Conservation (phyloP, 2,888 invertebrate species). For the Stenchaetothrips biformis region DNA sequence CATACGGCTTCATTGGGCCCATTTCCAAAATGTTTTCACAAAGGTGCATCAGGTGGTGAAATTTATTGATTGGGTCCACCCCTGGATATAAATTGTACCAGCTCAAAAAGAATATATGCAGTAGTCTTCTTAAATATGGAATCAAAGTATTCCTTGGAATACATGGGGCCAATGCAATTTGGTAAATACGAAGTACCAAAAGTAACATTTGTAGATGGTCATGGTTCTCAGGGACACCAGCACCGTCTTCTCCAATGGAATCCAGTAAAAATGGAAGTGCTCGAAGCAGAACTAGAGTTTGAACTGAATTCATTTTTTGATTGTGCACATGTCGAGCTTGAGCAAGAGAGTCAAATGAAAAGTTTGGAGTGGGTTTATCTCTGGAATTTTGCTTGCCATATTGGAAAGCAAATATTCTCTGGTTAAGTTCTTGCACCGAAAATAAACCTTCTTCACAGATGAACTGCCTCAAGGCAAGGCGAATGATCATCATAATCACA, state of each 20-base stretch:
- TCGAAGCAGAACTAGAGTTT: not conserved
- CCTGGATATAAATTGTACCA: not conserved
- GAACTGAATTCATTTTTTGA: not conserved
- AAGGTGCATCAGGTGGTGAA: not conserved
- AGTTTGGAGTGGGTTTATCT: not conserved
- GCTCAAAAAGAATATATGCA: not conserved
- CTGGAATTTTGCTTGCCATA: not conserved
- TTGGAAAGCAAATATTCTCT: not conserved
- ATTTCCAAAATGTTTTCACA: no score
- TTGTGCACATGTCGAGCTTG: not conserved
- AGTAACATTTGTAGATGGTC: not conserved
- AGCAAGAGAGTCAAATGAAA: not conserved
- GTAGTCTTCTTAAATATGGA: not conserved
- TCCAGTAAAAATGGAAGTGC: not conserved
- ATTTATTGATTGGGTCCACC: not conserved
- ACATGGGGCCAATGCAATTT: not conserved
- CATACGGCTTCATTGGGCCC: no score
- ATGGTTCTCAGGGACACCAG: not conserved
- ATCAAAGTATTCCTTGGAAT: not conserved
- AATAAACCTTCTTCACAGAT: not conserved
- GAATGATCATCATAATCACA: not conserved
- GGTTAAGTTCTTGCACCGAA: not conserved
- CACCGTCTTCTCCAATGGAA: not conserved
- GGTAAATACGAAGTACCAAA: not conserved
- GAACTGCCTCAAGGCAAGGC: not conserved